Percentiles rank a stretch among this genome's conserved stretches.
Conservation (phyloP, 2,113 vertebrate genomes). For the Ia io region DNA sequence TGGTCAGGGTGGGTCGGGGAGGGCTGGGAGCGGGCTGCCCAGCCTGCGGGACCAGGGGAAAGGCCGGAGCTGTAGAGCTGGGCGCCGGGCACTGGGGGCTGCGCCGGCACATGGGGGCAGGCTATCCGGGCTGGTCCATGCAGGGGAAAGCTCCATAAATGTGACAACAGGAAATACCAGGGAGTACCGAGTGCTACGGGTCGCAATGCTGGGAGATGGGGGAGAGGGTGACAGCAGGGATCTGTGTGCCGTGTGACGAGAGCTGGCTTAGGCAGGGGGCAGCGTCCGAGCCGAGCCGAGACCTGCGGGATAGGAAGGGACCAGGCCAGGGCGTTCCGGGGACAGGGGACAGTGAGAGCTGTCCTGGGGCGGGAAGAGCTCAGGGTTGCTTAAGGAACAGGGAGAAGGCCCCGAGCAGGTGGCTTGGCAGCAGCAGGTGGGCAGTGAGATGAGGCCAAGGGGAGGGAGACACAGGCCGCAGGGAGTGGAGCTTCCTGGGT, state of each 20-base stretch:
- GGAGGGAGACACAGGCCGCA: fast-evolving
- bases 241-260: neutral
- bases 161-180: neutral
- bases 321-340: neutral
- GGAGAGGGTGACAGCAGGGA: neutral
- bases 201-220: neutral
- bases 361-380: neutral
- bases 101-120: fast-evolving
- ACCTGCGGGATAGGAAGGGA: neutral
- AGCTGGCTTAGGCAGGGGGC: neutral
- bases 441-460: neutral
- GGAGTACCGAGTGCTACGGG: neutral
- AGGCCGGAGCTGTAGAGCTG: neutral
- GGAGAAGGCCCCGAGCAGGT: fast-evolving
- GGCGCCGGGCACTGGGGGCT: neutral
- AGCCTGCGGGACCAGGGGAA: neutral
- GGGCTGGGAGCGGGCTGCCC: neutral
- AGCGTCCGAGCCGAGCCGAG: neutral
- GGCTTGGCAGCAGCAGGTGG: neutral
- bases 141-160: neutral
- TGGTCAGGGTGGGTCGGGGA: fast-evolving
- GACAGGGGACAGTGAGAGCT: neutral
- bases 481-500: too few relatives aligned
- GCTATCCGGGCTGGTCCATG: neutral
- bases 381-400: neutral